Evolutionary conservation across 1,140 invertebrate species (phyloP), one percentile per base, ranked within the genome.

Genomic region (Camponotus pennsylvanicus): DNA sequence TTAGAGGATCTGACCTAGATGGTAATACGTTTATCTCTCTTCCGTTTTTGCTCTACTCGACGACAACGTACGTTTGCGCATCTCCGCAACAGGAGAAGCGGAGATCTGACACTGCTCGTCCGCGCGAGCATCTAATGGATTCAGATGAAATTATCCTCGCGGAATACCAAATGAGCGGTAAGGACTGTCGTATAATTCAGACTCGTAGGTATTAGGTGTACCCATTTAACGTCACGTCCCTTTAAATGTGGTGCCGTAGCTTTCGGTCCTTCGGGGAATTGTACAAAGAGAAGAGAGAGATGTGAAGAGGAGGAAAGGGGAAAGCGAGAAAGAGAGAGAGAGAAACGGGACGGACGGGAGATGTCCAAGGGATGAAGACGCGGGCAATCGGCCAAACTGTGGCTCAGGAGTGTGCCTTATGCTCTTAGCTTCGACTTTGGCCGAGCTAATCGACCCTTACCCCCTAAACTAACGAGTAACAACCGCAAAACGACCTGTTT

Each of bases 121-220:
- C 76, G 40, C 49, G 52, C 67, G 66, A 80, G 52, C 57, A 32
- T 77, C 64, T 90, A 90, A 90, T 91, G 90, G 88, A 91, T 91
- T 91, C 90, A 55, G 66, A 78, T 63, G 86, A 89, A 91, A 91
- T 91, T 91, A 91, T 91, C 86, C 90, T 90, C 90, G 86, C 88
- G 78, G 90, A 91, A 91, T 91, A 91, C 90, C 76, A 88, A 91
- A 91, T 91, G 90, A 89, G 90, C 83, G 90, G 90, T 91, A 88
- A 90, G 89, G 75, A 78, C 78, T 86, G 90, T 91, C 89, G 90
- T 89, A 89, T 91, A 89, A 91, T 91, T 91, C 88, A 91, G 88
- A 49, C 84, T 67, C 73, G 86, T 88, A 73, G 88, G 89, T 91
- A 91, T 91, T 91, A 91, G 90, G 87, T 91, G 61, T 90, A 89